phyloP scores from a whole-genome alignment of 2,113 vertebrate genomes.

The Myotis yumanensis region DNA sequence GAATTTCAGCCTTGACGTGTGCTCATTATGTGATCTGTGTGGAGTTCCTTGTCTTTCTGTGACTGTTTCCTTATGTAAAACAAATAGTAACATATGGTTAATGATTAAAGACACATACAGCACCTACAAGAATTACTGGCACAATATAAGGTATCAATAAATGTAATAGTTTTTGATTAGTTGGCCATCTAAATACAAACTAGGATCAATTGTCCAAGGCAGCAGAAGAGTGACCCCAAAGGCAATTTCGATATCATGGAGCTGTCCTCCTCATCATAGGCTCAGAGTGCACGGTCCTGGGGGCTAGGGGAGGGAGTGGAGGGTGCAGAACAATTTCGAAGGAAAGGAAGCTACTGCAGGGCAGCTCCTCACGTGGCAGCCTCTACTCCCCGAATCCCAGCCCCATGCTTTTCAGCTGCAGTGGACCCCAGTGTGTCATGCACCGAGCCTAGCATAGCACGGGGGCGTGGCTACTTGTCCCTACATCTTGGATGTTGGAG shows the following conservation, averaged over 20 bases:
- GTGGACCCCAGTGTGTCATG: too few relatives aligned
- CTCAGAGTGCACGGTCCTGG: background rate
- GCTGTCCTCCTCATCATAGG: background rate
- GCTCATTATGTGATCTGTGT: background rate
- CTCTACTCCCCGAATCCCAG: background rate
- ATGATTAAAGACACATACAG: background rate
- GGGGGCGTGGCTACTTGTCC: background rate
- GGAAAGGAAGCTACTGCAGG: background rate
- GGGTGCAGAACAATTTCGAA: background rate
- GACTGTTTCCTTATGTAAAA: background rate
- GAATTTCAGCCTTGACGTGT: background rate
- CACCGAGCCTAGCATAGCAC: background rate
- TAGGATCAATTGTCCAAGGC: background rate
- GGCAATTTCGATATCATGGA: background rate
- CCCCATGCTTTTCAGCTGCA: background rate
- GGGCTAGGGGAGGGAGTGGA: background rate
- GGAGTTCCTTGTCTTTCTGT: background rate
- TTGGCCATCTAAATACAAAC: background rate
- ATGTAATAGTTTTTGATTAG: background rate
- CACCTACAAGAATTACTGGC: background rate
- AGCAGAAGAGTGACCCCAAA: background rate
- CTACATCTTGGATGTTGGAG: background rate
- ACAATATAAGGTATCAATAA: background rate
- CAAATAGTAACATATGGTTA: background rate
- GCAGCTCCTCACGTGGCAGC: background rate